These are phyloP conservation scores for Drosophila lacicola DNA, from an alignment of 2,888 invertebrate genomes.

Conservation along the genomic window DNA sequence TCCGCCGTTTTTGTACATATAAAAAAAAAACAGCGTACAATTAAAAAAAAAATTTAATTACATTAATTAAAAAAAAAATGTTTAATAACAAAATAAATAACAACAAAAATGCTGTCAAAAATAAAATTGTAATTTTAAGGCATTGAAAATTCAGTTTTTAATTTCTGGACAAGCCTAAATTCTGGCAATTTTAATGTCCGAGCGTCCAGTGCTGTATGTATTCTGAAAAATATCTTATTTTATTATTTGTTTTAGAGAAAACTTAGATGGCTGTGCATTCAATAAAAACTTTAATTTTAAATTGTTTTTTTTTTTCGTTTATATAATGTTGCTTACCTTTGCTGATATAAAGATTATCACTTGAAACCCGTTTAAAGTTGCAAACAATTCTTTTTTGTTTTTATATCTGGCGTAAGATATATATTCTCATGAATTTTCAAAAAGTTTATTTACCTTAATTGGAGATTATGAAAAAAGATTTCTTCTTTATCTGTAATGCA, in stretches of 20 bases:
- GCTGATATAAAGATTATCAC: not conserved
- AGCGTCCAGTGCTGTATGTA: not conserved
- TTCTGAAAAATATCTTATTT: not conserved
- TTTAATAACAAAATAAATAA: not conserved
- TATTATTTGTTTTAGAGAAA: not conserved
- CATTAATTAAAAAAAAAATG: rapidly evolving
- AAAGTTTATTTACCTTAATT: not conserved
- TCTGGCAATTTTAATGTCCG: not conserved
- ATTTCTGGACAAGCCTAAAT: not conserved
- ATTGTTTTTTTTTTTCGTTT: not conserved
- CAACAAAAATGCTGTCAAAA: not conserved
- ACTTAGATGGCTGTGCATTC: not conserved
- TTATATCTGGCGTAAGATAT: not conserved
- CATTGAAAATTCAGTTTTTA: not conserved
- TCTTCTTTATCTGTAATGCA: constrained; percentile 15
- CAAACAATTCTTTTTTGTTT: not conserved
- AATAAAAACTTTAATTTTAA: not conserved
- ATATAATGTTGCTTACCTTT: constrained; percentile 8
- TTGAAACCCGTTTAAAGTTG: not conserved
- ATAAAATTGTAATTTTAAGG: not conserved
- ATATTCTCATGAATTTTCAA: not conserved
- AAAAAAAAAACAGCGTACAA: too few relatives aligned
- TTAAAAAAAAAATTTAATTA: not conserved
- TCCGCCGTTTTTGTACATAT: too few relatives aligned
- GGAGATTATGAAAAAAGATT: not conserved